A percentile compares a stretch with the other conserved stretches of the same genome.
These are phyloP conservation scores for Lordiphosa stackelbergi DNA, from an alignment of 1,140 invertebrate species.

Conservation along the genomic window DNA sequence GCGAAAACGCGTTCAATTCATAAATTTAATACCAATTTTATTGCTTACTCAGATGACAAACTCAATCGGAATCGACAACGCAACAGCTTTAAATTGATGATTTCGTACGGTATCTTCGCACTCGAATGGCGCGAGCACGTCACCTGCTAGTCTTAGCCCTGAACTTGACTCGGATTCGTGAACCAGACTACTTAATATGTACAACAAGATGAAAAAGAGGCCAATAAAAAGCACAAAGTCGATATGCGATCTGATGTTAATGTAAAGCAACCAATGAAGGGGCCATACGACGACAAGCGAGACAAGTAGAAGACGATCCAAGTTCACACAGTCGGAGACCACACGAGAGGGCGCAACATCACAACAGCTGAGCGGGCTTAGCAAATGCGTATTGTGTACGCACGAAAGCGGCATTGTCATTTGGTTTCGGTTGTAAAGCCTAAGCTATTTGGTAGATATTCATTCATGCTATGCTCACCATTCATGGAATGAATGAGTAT, in stretches of 20 bases:
- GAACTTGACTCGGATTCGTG: slow-evolving; percentile 7
- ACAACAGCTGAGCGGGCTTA: too few species aligned
- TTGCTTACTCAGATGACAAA: not conserved
- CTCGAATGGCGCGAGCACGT: slow-evolving; percentile 5
- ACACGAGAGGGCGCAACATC: too few species aligned
- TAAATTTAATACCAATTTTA: not conserved
- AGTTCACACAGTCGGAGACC: too few species aligned
- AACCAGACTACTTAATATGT: slow-evolving; percentile 14
- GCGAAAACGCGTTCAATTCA: not conserved
- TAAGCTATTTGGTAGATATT: not conserved
- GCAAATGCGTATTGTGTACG: slow-evolving; percentile 3
- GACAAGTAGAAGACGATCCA: too few species aligned
- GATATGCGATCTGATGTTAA: slow-evolving; percentile 5
- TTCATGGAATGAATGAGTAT: slow-evolving; percentile 1
- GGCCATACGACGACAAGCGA: too few species aligned
- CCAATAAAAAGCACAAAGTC: slow-evolving; percentile 8
- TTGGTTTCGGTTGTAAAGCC: not conserved
- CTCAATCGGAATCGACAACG: not conserved
- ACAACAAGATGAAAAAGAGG: slow-evolving; percentile 7
- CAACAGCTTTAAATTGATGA: not conserved
- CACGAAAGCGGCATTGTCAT: slow-evolving; percentile 1
- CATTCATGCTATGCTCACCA: slow-evolving; percentile 1
- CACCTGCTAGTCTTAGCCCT: slow-evolving; percentile 6
- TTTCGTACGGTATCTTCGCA: slow-evolving; percentile 7
- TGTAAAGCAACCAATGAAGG: not conserved